phyloP scores from a whole-genome alignment of 2,113 vertebrate species.

The Chaetodon trifascialis region DNA sequence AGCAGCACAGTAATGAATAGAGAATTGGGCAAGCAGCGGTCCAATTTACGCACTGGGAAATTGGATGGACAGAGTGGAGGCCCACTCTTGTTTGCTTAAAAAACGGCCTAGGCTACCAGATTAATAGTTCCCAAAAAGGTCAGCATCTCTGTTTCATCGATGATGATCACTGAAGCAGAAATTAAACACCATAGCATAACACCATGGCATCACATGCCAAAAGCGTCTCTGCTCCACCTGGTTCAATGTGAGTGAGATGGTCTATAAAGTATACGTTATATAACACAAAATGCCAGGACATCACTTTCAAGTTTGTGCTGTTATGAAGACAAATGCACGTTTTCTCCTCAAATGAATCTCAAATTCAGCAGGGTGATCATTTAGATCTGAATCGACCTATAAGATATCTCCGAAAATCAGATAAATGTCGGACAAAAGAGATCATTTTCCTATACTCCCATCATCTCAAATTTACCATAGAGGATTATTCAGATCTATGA shows the following conservation, averaged over 20 bases:
- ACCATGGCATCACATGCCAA: conserved; percentile 56
- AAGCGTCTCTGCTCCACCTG: conserved; percentile 17
- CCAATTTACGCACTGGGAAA: conserved; percentile 94
- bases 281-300: background rate
- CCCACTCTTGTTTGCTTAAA: conserved; percentile 92
- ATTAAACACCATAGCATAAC: conserved; percentile 81
- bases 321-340: background rate
- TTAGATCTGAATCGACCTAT: conserved; percentile 5
- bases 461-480: conserved; percentile 12
- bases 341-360: background rate
- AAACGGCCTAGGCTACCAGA: conserved; percentile 88
- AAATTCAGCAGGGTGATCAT: background rate
- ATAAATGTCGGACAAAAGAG: background rate
- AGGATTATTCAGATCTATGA: conserved; percentile 39
- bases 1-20: conserved; percentile 94
- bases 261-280: background rate
- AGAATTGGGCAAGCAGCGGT: conserved; percentile 93
- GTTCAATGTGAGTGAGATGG: background rate
- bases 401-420: background rate
- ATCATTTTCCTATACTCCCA: background rate
- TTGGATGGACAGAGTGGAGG: conserved; percentile 90
- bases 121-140: conserved; percentile 93
- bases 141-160: conserved; percentile 86
- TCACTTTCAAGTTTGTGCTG: background rate
- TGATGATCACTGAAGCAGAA: conserved; percentile 84